Conservation (phyloP, 2,113 vertebrate species). For the Lethenteron reissneri region DNA sequence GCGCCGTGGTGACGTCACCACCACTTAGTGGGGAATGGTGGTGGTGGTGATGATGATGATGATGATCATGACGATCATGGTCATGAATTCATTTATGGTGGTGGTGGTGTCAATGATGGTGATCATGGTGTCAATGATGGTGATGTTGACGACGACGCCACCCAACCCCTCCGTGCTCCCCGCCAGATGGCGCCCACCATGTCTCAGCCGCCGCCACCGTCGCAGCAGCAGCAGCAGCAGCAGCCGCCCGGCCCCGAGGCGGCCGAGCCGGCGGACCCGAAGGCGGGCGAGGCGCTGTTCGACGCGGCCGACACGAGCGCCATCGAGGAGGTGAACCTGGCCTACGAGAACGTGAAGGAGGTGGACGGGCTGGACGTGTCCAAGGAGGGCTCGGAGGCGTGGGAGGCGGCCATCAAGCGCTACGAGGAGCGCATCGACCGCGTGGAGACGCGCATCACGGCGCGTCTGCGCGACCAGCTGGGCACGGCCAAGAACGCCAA, state of each 20-base stretch:
- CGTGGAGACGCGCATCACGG: constrained; percentile 90
- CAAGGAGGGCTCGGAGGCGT: constrained; percentile 88
- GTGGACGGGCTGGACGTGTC: constrained; percentile 90
- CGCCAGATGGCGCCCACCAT: too few relatives aligned
- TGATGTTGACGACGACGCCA: too few relatives aligned
- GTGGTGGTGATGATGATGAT: too few relatives aligned
- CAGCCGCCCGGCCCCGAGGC: constrained; percentile 17
- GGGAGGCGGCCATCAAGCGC: constrained; percentile 93
- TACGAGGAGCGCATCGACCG: constrained; percentile 89
- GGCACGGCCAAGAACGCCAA: constrained; percentile 96
- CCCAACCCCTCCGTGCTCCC: too few relatives aligned
- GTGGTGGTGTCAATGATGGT: too few relatives aligned
- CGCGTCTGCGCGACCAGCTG: constrained; percentile 76
- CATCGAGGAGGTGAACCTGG: constrained; percentile 84
- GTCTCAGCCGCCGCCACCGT: too few relatives aligned
- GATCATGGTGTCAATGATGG: too few relatives aligned
- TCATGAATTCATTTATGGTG: too few relatives aligned
- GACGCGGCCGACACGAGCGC: constrained; percentile 91
- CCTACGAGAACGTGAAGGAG: constrained; percentile 95
- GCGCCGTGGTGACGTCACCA: too few relatives aligned
- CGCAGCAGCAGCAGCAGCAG: too few relatives aligned
- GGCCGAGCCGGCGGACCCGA: constrained; percentile 76
- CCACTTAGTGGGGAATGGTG: too few relatives aligned
- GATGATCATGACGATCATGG: too few relatives aligned
- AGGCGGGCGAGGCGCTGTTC: constrained; percentile 79